Evolutionary conservation across 2,888 invertebrate genomes (phyloP).

Genomic region (Pomacea canaliculata): DNA sequence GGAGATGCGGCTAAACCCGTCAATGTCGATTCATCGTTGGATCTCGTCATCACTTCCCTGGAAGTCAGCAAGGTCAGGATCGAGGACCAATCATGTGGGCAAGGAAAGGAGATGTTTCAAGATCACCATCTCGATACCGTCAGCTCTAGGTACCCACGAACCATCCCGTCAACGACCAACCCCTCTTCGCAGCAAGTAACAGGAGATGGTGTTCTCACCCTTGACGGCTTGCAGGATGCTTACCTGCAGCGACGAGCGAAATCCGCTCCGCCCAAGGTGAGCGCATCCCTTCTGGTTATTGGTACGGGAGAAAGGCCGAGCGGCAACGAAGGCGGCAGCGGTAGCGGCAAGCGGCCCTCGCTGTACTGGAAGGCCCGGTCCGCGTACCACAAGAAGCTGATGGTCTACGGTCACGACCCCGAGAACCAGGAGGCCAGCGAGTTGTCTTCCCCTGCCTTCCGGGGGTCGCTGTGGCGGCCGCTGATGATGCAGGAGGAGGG

Average conservation of each 20-base stretch:
- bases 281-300: not conserved
- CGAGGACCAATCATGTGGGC: not conserved
- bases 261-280: constrained; percentile 28
- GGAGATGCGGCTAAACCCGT: not conserved
- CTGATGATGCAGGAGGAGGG: constrained; percentile 27
- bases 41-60: constrained; percentile 17
- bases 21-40: not conserved
- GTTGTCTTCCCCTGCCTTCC: not conserved
- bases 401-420: constrained; percentile 19
- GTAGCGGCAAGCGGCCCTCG: constrained; percentile 11
- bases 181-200: not conserved
- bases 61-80: not conserved
- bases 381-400: constrained; percentile 31
- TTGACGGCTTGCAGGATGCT: constrained; percentile 10
- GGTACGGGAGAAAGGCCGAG: not conserved
- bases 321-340: not conserved
- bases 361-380: constrained; percentile 36
- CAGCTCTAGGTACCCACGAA: not conserved
- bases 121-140: not conserved
- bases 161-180: not conserved
- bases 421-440: not conserved
- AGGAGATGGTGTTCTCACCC: not conserved
- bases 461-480: constrained; percentile 21
- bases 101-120: not conserved
- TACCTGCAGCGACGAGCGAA: constrained; percentile 25